Evolutionary conservation across 2,113 vertebrate species (phyloP).

Genomic region (Poicephalus gulielmi): DNA sequence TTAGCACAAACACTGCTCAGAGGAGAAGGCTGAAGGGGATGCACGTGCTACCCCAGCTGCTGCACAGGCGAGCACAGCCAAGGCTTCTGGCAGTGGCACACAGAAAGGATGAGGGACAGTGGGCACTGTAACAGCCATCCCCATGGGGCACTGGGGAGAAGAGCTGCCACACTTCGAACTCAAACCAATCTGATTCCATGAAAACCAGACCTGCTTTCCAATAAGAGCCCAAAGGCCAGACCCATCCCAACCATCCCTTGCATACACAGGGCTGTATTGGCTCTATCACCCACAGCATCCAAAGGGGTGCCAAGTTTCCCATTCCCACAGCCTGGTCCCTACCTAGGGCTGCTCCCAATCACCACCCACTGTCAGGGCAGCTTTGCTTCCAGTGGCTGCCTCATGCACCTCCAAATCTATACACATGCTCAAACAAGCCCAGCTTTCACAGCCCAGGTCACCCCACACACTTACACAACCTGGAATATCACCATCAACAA

Average conservation of each 20-base stretch:
- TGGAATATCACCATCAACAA: not conserved
- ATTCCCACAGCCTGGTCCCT: not conserved
- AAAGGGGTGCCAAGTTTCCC: accelerated
- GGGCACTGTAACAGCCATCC: not conserved
- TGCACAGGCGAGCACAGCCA: not conserved
- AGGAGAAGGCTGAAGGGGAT: not conserved
- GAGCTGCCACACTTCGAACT: not conserved
- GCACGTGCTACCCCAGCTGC: not conserved
- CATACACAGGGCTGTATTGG: accelerated
- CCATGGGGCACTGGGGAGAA: not conserved
- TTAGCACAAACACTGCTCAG: not conserved
- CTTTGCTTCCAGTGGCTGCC: not conserved
- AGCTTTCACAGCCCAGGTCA: not conserved
- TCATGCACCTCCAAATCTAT: accelerated
- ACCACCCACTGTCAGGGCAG: not conserved
- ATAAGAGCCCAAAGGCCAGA: accelerated
- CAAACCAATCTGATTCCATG: not conserved
- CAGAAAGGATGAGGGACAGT: not conserved
- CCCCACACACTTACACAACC: not conserved
- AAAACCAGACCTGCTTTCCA: not conserved
- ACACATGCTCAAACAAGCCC: not conserved
- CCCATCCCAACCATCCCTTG: accelerated
- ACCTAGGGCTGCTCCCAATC: not conserved
- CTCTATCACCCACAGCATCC: accelerated
- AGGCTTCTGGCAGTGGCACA: not conserved